Evolutionary conservation across 2,888 invertebrate genomes (phyloP), one percentile per base, ranked within the genome.

Genomic region (Tuberolachnus salignus): DNA sequence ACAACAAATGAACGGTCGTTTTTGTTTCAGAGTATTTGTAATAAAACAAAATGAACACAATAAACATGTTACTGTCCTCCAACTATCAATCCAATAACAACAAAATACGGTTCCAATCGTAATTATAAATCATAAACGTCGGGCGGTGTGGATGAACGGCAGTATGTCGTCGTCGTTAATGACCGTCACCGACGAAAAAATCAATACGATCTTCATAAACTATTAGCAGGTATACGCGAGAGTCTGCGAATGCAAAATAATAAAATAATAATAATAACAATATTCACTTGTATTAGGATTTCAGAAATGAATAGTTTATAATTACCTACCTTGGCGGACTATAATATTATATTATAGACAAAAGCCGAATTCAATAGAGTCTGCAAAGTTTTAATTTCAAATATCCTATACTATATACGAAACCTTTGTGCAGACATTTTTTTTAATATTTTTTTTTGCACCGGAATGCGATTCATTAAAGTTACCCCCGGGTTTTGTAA

Each of bases 351-450:
- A 34, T 34, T 34, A 34, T 34, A 46, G 57, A 64, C 66, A 66
- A 66, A 55, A 67, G 55, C 44, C 42, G 1, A 53, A 64, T 53
- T 63, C 42, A 53, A 64, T 57, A 26, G n/a, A 64, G 66, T 67
- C 66, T 66, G 34, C 19, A 75, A 75, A 75, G 75, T 75, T 75
- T 67, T 57, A 66, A 75, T 57, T 75, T 26, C 46, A 10, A 16
- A 19, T 34, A 34, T 21, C 23, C 10, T 51, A 70, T 21, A 34
- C 34, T 34, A 46, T 13, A 46, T 13, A 44, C 8, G 0, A 61
- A 59, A 61, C 46, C 61, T 72, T 72, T 61, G 49, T 19, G 46
- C n/a, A n/a, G n/a, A n/a, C n/a, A n/a, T n/a, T n/a, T n/a, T n/a
- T n/a, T n/a, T n/a, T n/a, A n/a, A n/a, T n/a, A n/a, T n/a, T n/a